Base-by-base conservation (phyloP, 2,888 invertebrate genomes). In the Anthoptus insignis region DNA sequence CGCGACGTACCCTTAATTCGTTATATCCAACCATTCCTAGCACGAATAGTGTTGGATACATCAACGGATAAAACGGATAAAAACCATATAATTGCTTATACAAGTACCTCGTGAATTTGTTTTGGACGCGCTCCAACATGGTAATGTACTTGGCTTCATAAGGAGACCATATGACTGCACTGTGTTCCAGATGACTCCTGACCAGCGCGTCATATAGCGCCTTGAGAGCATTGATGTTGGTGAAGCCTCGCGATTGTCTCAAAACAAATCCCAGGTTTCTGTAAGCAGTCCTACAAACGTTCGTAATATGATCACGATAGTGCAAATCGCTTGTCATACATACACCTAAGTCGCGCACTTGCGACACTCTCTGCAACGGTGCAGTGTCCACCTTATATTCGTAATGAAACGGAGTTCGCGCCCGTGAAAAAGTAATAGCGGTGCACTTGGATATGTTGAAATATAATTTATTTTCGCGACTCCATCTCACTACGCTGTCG, bases 151-250 rank as follows among this genome's bases (percentile, higher is more conserved):
- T 54, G 11, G 37, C 37, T 34, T 54, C 54, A 54, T 37, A 13
- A 16, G 54, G 54, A 54, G 54, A 29, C 54, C 54, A 54, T 29
- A 54, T 34, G 14, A 54, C 21, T 19, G 54, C 29, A 21, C 32
- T 21, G 29, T 29, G 29, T 37, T 54, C 54, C 54, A 54, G 34
- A 54, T 54, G 54, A 54, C 54, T 34, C 34, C 54, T 24, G 54
- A 54, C 34, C 54, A 54, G 54, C 11, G 54, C 54, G 14, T 50
- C 50, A 50, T 50, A 50, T 6, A 50, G 14, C 5, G 8, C 50
- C 27, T n/a, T 50, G 14, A 50, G 5, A 14, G 50, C 14, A 14
- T 24, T 6, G 34, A 53, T 53, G 34, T 53, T 53, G 21, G 34
- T 53, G 34, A 53, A 34, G 13, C 53, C 34, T n/a, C 22, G 53